Base-by-base conservation (phyloP, 2,797 vertebrate genomes). In the Argya squamiceps region DNA sequence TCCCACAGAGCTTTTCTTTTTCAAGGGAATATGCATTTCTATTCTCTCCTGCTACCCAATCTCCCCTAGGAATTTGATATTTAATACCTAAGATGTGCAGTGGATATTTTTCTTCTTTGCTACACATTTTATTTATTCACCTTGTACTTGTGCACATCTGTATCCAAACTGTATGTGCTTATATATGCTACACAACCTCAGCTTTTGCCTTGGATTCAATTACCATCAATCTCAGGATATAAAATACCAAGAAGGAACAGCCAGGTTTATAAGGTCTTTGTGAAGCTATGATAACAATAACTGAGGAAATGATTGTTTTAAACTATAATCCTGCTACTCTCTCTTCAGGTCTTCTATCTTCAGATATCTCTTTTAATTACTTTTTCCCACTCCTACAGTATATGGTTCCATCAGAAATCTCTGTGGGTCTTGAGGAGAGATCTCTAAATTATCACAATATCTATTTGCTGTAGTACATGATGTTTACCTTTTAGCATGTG, bases 1-100 rank as follows among this genome's bases (percentile, higher is more conserved):
- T 84, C 91, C 92, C 63, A 55, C 88, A 79, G 91, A 78, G 83
- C 46, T 92, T 81, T 88, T 88, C 53, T 89, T 88, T 92, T 78
- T 55, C 80, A 90, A 93, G 41, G 50, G 59, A 93, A 76, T 84
- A 82, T 73, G 27, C 59, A 88, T 94, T 89, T 87, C 77, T 84
- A 0, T 89, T 89, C 78, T 52, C 41, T 84, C 26, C n/a, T 75
- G 59, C 62, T 90, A 41, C 50, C 55, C 23, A 12, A 1, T 81
- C 32, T 93, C 64, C 30, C 26, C 21, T 7, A 47, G 65, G 69
- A 91, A 62, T 91, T 87, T 75, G n/a, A 14, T 82, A 74, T 44
- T 73, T 78, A 53, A 46, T 44, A 32, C 37, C 76, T 30, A 32
- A 71, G 59, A 59, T 88, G 41, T 79, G 36, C 68, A 52, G 7